Evolutionary conservation across 92 coral and sea anemone genomes (phyloP), one percentile per base, ranked within the genome.

Genomic region (Montipora capitata): DNA sequence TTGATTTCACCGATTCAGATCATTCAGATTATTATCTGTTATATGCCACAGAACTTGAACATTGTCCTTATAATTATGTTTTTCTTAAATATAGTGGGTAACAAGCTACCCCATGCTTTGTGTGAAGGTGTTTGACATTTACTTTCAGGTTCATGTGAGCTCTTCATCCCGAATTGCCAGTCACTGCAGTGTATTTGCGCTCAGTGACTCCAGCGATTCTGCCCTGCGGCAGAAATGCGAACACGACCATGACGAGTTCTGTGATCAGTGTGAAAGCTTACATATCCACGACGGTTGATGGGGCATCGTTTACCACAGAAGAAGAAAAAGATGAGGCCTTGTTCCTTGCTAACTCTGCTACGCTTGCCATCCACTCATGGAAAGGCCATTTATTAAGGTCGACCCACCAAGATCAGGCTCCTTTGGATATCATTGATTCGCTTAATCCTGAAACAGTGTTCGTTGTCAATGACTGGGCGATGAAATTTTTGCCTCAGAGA

Each of bases 301-400:
- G 75, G 75, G 87, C 77, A 18, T 62, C 82, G 65, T 88, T 87
- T 87, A 51, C 91, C 59, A 68, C 73, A 35, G 79, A 68, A 45
- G 91, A 87, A 13, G 91, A 87, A n/a, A 79, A 70, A 57, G 91
- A 79, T 13, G 80, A 87, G 64, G 79, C 91, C 15, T 20, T 79
- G 62, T 87, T 35, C 43, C 78, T 74, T 13, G 61, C 51, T 44
- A 65, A 68, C 57, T 81, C 88, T 58, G 63, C 92, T 9, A 51
- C 56, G 48, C 86, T 80, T 70, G 91, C 86, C 77, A 82, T 75
- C 68, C 78, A 52, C 57, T 85, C 77, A 43, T 66, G 78, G 90
- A 85, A 77, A 48, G 58, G 88, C 42, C 78, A 67, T 14, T 51
- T 77, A 61, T 70, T 76, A 2, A 85, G 84, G 58, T 77, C 84